Conservation (phyloP, 2,888 invertebrate species). For the Pandemis corylana region DNA sequence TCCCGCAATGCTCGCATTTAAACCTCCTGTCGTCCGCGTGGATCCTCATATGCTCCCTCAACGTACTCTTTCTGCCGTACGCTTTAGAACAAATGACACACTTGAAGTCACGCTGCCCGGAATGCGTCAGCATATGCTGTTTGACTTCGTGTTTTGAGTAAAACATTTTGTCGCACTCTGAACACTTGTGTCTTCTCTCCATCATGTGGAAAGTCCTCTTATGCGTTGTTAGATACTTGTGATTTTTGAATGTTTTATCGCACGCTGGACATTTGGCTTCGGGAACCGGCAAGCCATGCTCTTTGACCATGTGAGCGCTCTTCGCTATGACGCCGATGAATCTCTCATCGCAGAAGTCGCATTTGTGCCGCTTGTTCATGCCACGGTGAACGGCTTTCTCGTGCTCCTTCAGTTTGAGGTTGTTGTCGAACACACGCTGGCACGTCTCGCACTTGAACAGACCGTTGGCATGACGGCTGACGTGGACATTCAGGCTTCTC, state of each 20-base stretch:
- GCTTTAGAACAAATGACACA: slow-evolving; percentile 58
- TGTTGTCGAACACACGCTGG: slow-evolving; percentile 72
- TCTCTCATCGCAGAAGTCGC: slow-evolving; percentile 57
- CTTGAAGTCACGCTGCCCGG: slow-evolving; percentile 57
- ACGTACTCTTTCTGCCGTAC: slow-evolving; percentile 47
- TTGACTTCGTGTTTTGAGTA: slow-evolving; percentile 61
- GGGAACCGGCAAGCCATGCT: slow-evolving; percentile 42
- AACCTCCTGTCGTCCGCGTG: slow-evolving; percentile 42
- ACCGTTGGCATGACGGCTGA: slow-evolving; percentile 61
- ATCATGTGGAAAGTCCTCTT: slow-evolving; percentile 47
- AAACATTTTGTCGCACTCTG: slow-evolving; percentile 58
- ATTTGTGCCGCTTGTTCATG: slow-evolving; percentile 58
- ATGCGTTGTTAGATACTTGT: slow-evolving; percentile 58
- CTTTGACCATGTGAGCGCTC: slow-evolving; percentile 49
- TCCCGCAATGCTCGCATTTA: slow-evolving; percentile 64
- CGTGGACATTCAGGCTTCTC: slow-evolving; percentile 57
- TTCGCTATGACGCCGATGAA: slow-evolving; percentile 51
- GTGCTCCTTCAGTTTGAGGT: slow-evolving; percentile 70
- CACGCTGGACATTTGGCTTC: slow-evolving; percentile 43
- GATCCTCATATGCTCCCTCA: slow-evolving; percentile 44
- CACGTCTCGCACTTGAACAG: slow-evolving; percentile 67
- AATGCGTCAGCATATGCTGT: slow-evolving; percentile 64
- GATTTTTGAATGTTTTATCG: slow-evolving; percentile 59
- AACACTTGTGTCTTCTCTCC: slow-evolving; percentile 43
- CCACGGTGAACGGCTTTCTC: slow-evolving; percentile 67